phyloP scores from a whole-genome alignment of 2,113 vertebrate genomes.

The Apus apus region DNA sequence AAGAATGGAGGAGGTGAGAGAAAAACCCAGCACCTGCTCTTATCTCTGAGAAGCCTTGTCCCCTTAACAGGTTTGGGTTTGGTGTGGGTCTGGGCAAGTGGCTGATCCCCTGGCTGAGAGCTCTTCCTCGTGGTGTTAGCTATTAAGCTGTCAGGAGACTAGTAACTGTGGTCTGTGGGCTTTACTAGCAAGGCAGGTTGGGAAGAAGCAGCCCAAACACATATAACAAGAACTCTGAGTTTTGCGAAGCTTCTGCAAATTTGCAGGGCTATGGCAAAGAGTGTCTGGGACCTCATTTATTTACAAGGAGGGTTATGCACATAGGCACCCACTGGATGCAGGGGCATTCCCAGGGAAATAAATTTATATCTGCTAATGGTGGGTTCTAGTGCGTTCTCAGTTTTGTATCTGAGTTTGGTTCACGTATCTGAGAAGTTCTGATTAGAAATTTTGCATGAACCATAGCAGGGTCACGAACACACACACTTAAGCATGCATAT shows the following conservation, averaged over 20 bases:
- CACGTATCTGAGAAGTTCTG: neutral
- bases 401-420: neutral
- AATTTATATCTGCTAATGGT: neutral
- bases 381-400: neutral
- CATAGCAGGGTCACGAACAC: neutral
- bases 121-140: neutral
- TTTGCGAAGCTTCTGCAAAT: neutral
- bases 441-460: neutral
- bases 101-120: neutral
- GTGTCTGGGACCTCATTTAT: neutral
- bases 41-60: neutral
- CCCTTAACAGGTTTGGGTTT: neutral
- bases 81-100: neutral
- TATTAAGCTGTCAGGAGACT: neutral
- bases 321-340: neutral
- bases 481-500: neutral
- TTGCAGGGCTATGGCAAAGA: neutral
- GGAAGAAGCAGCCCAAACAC: neutral
- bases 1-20: conserved; percentile 91
- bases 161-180: neutral
- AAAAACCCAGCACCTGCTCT: rapidly evolving
- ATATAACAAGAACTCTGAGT: neutral
- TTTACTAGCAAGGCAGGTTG: neutral
- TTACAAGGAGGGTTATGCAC: neutral
- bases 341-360: neutral